Evolutionary conservation across 2,888 invertebrate species (phyloP).

Genomic region (Pachymerium ferrugineum): DNA sequence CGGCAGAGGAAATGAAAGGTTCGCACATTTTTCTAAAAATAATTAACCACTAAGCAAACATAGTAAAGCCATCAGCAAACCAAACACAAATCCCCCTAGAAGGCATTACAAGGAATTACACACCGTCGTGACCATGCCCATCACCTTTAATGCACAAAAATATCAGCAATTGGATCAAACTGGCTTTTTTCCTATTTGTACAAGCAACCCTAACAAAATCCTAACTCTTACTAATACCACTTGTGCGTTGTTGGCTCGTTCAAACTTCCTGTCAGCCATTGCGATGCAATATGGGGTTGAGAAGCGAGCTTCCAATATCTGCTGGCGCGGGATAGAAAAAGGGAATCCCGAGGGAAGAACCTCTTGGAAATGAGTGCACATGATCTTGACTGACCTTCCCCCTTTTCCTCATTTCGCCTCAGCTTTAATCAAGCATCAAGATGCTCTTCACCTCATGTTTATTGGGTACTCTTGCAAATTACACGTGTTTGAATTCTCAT

Average conservation of each 20-base stretch:
- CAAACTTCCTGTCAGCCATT: conserved; percentile 12
- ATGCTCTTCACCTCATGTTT: conserved; percentile 16
- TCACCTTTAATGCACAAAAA: background rate
- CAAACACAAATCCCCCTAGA: background rate
- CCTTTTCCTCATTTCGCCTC: conserved; percentile 12
- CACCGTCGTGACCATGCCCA: background rate
- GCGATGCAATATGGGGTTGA: conserved; percentile 3
- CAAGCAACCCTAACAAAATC: conserved; percentile 16
- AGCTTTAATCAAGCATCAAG: conserved; percentile 19
- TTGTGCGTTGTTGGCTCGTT: conserved; percentile 11
- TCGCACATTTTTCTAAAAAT: no score
- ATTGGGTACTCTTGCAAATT: conserved; percentile 22
- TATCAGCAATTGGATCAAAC: conserved; percentile 19
- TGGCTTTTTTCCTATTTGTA: conserved; percentile 5
- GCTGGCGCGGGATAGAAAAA: conserved; percentile 4
- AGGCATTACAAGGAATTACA: background rate
- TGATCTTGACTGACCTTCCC: conserved; percentile 10
- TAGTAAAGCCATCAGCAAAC: background rate
- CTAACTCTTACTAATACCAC: conserved; percentile 9
- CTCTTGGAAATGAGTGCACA: conserved; percentile 11
- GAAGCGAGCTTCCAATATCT: conserved; percentile 22
- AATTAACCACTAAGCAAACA: no score
- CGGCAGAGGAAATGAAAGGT: no score
- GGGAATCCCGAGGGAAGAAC: conserved; percentile 19
- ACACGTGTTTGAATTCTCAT: conserved; percentile 24